Evolutionary conservation across 2,888 invertebrate genomes (phyloP).

Genomic region (Vanessa cardui): DNA sequence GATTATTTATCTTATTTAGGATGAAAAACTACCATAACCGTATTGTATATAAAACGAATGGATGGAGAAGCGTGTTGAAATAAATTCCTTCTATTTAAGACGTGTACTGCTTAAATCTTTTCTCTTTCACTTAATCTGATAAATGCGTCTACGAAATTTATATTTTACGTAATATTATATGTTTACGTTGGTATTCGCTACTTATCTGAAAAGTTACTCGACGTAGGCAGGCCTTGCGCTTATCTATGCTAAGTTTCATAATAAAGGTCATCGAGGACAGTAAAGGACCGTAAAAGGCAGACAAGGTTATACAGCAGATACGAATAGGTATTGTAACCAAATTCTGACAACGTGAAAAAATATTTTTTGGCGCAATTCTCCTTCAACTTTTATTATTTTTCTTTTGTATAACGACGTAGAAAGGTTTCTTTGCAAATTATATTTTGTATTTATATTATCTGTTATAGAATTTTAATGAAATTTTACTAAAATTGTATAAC

Average conservation of each 20-base stretch:
- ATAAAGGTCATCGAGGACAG: slow-evolving; percentile 44
- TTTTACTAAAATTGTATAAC: no score
- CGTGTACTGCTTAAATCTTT: no score
- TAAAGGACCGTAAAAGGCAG: slow-evolving; percentile 43
- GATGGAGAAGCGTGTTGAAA: no score
- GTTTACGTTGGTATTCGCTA: not conserved
- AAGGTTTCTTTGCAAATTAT: not conserved
- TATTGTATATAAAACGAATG: no score
- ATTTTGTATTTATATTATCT: no score
- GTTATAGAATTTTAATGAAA: no score
- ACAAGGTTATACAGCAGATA: slow-evolving; percentile 36
- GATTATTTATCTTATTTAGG: no score
- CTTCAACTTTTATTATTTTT: not conserved
- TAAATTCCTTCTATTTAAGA: no score
- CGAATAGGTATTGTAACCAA: not conserved
- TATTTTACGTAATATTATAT: not conserved
- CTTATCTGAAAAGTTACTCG: slow-evolving; percentile 33
- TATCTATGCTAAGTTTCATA: slow-evolving; percentile 46
- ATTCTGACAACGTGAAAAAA: not conserved
- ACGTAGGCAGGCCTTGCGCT: slow-evolving; percentile 35
- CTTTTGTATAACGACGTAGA: not conserved
- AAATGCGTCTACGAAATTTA: no score
- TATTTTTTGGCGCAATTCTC: not conserved
- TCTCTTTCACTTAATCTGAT: no score
- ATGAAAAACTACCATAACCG: no score